phyloP scores from a whole-genome alignment of 2,888 invertebrate genomes.

The Serripes groenlandicus region DNA sequence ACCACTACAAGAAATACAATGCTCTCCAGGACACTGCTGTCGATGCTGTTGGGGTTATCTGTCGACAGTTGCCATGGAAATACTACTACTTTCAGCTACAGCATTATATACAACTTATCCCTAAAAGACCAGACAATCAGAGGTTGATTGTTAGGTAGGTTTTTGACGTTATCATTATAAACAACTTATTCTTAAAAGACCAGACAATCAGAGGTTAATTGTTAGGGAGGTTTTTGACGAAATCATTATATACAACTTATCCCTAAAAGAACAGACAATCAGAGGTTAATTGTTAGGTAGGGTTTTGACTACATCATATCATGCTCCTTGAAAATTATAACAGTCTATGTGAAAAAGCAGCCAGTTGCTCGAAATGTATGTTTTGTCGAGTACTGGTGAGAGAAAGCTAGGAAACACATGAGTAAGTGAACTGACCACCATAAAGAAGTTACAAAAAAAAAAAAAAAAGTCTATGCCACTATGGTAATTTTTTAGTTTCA shows the following conservation, averaged over 20 bases:
- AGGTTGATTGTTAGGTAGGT: conserved; percentile 92
- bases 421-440: too few relatives aligned
- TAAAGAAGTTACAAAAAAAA: too few relatives aligned
- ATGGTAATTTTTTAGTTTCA: too few relatives aligned
- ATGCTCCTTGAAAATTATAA: too few relatives aligned
- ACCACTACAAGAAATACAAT: conserved; percentile 91
- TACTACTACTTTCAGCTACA: conserved; percentile 94
- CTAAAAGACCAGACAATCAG: conserved; percentile 91
- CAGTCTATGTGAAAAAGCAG: too few relatives aligned
- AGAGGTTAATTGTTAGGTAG: conserved; percentile 92
- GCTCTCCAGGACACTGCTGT: conserved; percentile 93
- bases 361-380: too few relatives aligned
- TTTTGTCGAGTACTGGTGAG: too few relatives aligned
- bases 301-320: too few relatives aligned
- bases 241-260: conserved; percentile 93
- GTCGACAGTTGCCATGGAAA: conserved; percentile 94
- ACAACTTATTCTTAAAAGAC: conserved; percentile 90
- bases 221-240: too few relatives aligned
- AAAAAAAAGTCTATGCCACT: too few relatives aligned
- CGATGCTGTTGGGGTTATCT: conserved; percentile 92
- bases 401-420: too few relatives aligned
- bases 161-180: too few relatives aligned
- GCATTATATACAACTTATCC: conserved; percentile 92
- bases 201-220: conserved; percentile 93
- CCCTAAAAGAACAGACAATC: conserved; percentile 90